These are phyloP conservation scores for Oscheius sp. DNA, from an alignment of 1,140 invertebrate genomes.

Conservation along the genomic window DNA sequence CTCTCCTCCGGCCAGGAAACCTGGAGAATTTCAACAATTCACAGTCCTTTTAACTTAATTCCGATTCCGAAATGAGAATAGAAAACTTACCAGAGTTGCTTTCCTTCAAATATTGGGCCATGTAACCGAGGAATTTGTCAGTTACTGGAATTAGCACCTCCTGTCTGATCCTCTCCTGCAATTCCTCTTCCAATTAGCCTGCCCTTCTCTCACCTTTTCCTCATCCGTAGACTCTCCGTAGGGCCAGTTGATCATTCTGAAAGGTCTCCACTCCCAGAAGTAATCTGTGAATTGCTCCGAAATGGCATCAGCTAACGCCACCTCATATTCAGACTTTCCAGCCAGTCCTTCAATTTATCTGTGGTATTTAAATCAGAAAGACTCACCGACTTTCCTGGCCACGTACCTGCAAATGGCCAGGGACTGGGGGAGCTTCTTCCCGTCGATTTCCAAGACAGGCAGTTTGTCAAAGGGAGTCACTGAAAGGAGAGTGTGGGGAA, in stretches of 20 bases:
- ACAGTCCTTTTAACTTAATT: too few relatives aligned
- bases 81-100: neutral
- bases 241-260: neutral
- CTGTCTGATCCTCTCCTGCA: neutral
- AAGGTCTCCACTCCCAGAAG: constrained; percentile 2
- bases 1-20: neutral
- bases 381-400: constrained; percentile 16
- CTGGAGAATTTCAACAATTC: too few relatives aligned
- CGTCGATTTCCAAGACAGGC: constrained; percentile 12
- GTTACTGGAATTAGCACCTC: neutral
- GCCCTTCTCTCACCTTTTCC: neutral
- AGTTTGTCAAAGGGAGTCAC: constrained; percentile 7
- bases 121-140: neutral
- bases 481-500: neutral
- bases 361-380: neutral
- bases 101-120: neutral
- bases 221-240: neutral
- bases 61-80: too few relatives aligned
- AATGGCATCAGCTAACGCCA: constrained; percentile 20
- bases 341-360: neutral
- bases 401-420: constrained; percentile 13
- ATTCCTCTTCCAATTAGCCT: too few relatives aligned
- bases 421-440: constrained; percentile 12
- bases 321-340: constrained; percentile 13
- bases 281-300: constrained; percentile 20